phyloP scores from a whole-genome alignment of 2,888 invertebrate genomes.

The Macrophya alboannulata region DNA sequence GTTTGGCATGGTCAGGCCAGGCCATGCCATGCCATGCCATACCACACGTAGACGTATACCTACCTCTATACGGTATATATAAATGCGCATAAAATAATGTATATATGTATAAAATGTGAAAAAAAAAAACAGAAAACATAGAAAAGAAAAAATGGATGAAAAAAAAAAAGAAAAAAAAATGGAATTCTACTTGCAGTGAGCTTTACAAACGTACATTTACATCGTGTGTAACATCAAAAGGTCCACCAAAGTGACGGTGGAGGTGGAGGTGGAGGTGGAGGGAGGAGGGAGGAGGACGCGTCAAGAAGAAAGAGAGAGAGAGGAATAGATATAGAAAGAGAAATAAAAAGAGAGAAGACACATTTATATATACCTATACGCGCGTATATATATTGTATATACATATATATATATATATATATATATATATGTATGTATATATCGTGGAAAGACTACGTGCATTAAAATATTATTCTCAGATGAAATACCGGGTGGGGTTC shows the following conservation, averaged over 20 bases:
- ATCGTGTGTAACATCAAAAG: conserved; percentile 71
- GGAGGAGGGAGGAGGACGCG: conserved; percentile 53
- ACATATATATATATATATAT: neutral
- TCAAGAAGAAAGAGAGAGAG: conserved; percentile 61
- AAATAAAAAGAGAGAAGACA: conserved; percentile 32
- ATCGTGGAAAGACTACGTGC: conserved; percentile 70
- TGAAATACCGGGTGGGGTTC: conserved; percentile 80
- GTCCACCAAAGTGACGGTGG: conserved; percentile 70
- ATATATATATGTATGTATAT: neutral
- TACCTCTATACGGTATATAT: neutral
- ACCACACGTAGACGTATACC: neutral
- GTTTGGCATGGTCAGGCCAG: neutral
- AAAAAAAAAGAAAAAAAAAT: neutral
- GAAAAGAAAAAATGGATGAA: neutral
- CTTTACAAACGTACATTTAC: conserved; percentile 59
- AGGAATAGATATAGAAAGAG: conserved; percentile 51
- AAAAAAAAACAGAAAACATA: neutral
- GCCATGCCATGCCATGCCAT: neutral
- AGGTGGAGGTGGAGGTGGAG: conserved; percentile 39
- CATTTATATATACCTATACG: neutral
- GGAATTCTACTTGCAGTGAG: neutral
- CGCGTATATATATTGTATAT: neutral
- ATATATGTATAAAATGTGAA: neutral
- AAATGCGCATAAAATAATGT: neutral
- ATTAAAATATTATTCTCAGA: conserved; percentile 80